Evolutionary conservation across 2,113 vertebrate species (phyloP), one percentile per base, ranked within the genome.

Genomic region (Trachemys scripta): DNA sequence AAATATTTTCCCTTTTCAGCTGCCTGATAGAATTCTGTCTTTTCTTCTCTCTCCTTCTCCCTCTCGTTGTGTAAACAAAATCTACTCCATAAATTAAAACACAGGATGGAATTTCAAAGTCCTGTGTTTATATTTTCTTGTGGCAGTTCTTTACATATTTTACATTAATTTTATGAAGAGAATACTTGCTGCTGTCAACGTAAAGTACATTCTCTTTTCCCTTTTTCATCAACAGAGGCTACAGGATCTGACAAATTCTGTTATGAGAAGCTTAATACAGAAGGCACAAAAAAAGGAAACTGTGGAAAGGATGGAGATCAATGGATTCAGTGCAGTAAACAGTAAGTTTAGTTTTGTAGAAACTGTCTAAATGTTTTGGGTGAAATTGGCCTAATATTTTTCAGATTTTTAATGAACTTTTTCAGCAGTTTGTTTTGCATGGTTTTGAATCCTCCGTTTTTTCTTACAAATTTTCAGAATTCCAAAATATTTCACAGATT

Each of bases 191-290:
- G 14, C 45, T 83, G 50, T 54, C 51, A 59, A 47, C 83, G 87
- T 16, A 91, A 91, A 42, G 51, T 75, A 90, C 10, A 8, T 88
- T 87, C 50, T 59, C 47, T 69, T 93, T 91, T 95, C 65, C 86
- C 82, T 95, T 88, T 27, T 78, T 95, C 57, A n/a, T 94, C 85
- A 56, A 96, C 97, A 99, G 99, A 99, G 97, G 99, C 99, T 84
- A 98, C 98, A 56, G 99, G 99, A 12, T 99, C 99, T 1, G 99
- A 99, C 98, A 99, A 99, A 97, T 99, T 99, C 97, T 99, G 99
- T 98, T 99, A 99, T 17, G 99, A 99, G 96, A 99, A 99, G 97
- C 98, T 99, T 90, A 99, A 99, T 97, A 99, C 99, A 0, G 99
- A 99, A 98, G 99, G 99, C 72, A 99, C 99, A 0, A 99, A 99